phyloP scores from a whole-genome alignment of 2,888 invertebrate genomes.

The Tridacna crocea region DNA sequence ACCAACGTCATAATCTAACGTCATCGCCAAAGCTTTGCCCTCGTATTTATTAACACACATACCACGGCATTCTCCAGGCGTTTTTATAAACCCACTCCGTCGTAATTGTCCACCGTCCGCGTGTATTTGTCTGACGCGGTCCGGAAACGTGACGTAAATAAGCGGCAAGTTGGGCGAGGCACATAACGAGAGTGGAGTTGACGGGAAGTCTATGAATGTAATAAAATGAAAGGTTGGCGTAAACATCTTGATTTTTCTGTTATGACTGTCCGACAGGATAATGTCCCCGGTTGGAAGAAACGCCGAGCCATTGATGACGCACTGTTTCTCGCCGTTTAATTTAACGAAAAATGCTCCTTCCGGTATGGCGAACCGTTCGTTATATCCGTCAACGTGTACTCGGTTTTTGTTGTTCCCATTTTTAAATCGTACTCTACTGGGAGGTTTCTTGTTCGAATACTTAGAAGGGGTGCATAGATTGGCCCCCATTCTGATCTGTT shows the following conservation, averaged over 20 bases:
- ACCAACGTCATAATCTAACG: constrained; percentile 38
- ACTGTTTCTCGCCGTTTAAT: constrained; percentile 47
- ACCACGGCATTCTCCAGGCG: constrained; percentile 42
- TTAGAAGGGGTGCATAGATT: constrained; percentile 12
- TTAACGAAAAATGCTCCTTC: constrained; percentile 53
- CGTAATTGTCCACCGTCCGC: constrained; percentile 43
- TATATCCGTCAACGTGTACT: neutral
- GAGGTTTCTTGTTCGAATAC: constrained; percentile 9
- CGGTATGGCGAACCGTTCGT: constrained; percentile 49
- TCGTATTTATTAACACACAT: constrained; percentile 58
- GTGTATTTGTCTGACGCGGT: constrained; percentile 54
- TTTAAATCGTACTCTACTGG: constrained; percentile 2
- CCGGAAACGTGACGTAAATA: constrained; percentile 54
- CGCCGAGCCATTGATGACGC: constrained; percentile 51
- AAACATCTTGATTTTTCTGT: constrained; percentile 55
- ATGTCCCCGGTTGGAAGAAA: constrained; percentile 59
- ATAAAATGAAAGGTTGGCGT: constrained; percentile 49
- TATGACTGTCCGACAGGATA: constrained; percentile 46
- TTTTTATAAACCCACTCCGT: constrained; percentile 56
- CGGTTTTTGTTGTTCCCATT: neutral
- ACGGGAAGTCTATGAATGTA: constrained; percentile 44
- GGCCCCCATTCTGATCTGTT: neutral
- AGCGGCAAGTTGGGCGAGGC: constrained; percentile 53
- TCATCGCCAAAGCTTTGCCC: constrained; percentile 54
- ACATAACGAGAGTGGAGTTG: constrained; percentile 36